A percentile compares a stretch with the other conserved stretches of the same genome.
These are phyloP conservation scores for Autographa pulchrina DNA, from an alignment of 2,888 invertebrate genomes.

Conservation along the genomic window DNA sequence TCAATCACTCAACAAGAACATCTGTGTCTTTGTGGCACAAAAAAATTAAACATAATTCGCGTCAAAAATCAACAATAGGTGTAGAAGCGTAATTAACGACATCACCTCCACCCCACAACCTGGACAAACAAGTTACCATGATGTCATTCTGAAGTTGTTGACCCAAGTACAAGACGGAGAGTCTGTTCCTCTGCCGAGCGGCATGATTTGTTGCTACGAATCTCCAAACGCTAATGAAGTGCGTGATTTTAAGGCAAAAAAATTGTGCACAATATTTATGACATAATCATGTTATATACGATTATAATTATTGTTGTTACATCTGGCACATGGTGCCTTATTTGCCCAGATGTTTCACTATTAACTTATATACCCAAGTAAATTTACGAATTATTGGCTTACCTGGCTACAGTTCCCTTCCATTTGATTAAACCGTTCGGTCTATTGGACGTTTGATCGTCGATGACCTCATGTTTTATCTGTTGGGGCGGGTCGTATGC, in stretches of 20 bases:
- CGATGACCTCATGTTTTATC: slow-evolving; percentile 66
- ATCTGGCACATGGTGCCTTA: slow-evolving; percentile 8
- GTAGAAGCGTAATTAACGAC: slow-evolving; percentile 74
- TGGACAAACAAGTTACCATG: slow-evolving; percentile 81
- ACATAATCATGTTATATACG: slow-evolving; percentile 5
- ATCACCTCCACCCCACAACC: slow-evolving; percentile 79
- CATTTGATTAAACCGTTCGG: slow-evolving; percentile 75
- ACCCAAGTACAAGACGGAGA: slow-evolving; percentile 71
- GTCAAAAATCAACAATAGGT: slow-evolving; percentile 72
- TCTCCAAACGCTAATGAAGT: slow-evolving; percentile 28
- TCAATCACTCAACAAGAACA: slow-evolving; percentile 33
- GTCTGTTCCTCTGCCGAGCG: slow-evolving; percentile 53
- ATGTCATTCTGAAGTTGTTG: slow-evolving; percentile 86
- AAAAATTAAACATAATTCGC: slow-evolving; percentile 58
- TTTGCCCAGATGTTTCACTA: slow-evolving; percentile 21
- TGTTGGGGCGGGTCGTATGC: slow-evolving; percentile 69
- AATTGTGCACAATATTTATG: slow-evolving; percentile 13
- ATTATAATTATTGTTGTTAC: neutral
- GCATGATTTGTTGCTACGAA: slow-evolving; percentile 21
- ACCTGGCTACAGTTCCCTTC: slow-evolving; percentile 83
- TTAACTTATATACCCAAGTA: slow-evolving; percentile 14
- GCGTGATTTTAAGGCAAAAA: slow-evolving; percentile 37
- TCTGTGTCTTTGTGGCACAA: slow-evolving; percentile 19
- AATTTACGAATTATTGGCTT: slow-evolving; percentile 51
- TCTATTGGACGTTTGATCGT: slow-evolving; percentile 63